A percentile compares a stretch with the other conserved stretches of the same genome.
These are phyloP conservation scores for Lordiphosa mommai DNA, from an alignment of 1,140 invertebrate genomes.

Conservation along the genomic window DNA sequence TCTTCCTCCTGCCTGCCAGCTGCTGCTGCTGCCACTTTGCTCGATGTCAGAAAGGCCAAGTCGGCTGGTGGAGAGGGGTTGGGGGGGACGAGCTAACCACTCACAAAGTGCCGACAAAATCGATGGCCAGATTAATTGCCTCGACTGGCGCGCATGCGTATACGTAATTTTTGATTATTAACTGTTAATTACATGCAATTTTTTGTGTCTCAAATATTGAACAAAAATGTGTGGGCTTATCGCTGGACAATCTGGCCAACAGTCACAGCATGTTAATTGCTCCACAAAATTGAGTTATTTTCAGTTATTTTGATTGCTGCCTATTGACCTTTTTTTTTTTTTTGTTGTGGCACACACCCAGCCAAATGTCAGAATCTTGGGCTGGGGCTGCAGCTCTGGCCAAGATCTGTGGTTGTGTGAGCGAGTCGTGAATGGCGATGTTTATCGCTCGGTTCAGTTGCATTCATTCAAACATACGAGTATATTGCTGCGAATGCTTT, in stretches of 20 bases:
- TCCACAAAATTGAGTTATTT: conserved; percentile 74
- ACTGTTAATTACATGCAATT: conserved; percentile 68
- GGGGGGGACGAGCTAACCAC: conserved; percentile 4
- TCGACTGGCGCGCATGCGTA: conserved; percentile 57
- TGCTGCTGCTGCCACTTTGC: conserved; percentile 14
- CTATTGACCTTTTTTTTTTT: conserved; percentile 63
- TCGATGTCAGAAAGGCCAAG: conserved; percentile 56
- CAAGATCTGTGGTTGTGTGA: conserved; percentile 34
- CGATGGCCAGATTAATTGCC: conserved; percentile 69
- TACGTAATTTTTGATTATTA: conserved; percentile 71
- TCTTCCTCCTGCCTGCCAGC: not conserved
- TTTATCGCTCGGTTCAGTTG: conserved; percentile 49
- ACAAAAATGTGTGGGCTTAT: conserved; percentile 53
- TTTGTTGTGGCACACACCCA: conserved; percentile 50
- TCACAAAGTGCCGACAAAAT: conserved; percentile 45
- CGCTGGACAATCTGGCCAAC: conserved; percentile 20
- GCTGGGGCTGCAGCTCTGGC: conserved; percentile 39
- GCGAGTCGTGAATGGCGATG: conserved; percentile 64
- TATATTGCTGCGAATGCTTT: conserved; percentile 36
- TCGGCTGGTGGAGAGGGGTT: not conserved
- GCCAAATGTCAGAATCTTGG: conserved; percentile 49
- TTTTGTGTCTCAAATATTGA: conserved; percentile 35
- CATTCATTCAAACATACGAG: conserved; percentile 29
- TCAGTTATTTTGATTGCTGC: conserved; percentile 73
- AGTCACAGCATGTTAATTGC: conserved; percentile 67